Base-by-base conservation (phyloP, 2,888 invertebrate genomes). In the Scaptomyza polygonia region DNA sequence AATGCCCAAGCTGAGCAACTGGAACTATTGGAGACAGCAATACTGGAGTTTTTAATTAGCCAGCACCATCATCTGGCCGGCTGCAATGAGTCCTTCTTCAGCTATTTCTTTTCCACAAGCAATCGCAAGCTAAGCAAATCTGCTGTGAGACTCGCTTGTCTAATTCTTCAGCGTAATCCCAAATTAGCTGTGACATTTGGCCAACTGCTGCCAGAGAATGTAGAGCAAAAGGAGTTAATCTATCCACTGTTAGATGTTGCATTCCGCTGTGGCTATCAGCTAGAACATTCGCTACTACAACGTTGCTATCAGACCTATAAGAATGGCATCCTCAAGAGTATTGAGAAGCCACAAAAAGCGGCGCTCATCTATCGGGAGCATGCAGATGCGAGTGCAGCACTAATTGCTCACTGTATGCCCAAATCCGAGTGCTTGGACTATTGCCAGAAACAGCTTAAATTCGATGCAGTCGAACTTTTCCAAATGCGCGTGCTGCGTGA, bases 261-360 rank as follows among this genome's bases (percentile, higher is more conserved):
- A 83, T 93, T 91, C 87, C 88, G 72, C 0, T 73, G 80, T 6
- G 63, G 77, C n/a, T 62, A 88, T 5, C 5, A 59, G 3, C 12
- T 90, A 4, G 86, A 93, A 0, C 91, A 92, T 36, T 90, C 92
- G 25, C 91, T 94, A 27, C 88, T 95, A 4, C 83, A 88, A 21
- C 92, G 90, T 51, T 91, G 95, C 55, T 95, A 93, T 81, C 91
- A 93, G 44, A 92, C 93, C 79, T 94, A 95, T 72, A 94, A 94
- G 89, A 91, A 93, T 0, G 94, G 94, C 68, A 93, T 96, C 34
- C 89, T 92, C 51, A 94, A 94, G 89, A 92, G 94, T 66, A 90
- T 95, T 42, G 94, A 94, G 79, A 95, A 95, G 84, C 95, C 95
- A 0, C 94, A 94, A 67, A 95, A 95, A 91, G 94, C 94, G 4